These are phyloP conservation scores for Mobula birostris DNA, from an alignment of 2,113 vertebrate species.

Conservation along the genomic window DNA sequence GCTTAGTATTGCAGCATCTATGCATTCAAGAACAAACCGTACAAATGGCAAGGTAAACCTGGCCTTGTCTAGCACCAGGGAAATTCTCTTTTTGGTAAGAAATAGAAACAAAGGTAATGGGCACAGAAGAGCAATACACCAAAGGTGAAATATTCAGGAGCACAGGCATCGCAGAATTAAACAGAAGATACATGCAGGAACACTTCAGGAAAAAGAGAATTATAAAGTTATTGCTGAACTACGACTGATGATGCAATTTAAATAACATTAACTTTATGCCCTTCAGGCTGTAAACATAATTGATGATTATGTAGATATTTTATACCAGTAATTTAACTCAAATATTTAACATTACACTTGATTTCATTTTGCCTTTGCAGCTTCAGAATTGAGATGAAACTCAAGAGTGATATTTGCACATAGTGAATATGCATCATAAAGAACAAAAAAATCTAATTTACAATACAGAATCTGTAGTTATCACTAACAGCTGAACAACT, in stretches of 20 bases:
- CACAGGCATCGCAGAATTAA: background rate
- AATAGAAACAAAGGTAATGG: background rate
- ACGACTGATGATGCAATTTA: background rate
- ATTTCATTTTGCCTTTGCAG: background rate
- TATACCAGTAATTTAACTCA: background rate
- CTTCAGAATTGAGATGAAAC: background rate
- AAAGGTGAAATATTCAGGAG: background rate
- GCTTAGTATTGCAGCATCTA: background rate
- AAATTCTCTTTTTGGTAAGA: background rate
- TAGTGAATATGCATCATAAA: background rate
- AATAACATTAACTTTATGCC: background rate
- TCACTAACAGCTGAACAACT: background rate
- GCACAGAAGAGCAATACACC: background rate
- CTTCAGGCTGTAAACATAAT: background rate
- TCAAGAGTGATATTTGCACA: background rate
- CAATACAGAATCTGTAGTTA: background rate
- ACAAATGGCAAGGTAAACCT: background rate
- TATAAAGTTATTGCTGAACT: no score
- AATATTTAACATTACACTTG: background rate
- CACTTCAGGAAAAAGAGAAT: background rate
- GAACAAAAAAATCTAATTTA: background rate
- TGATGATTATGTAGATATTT: background rate
- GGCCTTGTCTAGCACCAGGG: background rate
- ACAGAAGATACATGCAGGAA: background rate
- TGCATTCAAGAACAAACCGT: background rate